These are phyloP conservation scores for Syritta pipiens DNA, from an alignment of 2,888 invertebrate genomes.

Conservation along the genomic window DNA sequence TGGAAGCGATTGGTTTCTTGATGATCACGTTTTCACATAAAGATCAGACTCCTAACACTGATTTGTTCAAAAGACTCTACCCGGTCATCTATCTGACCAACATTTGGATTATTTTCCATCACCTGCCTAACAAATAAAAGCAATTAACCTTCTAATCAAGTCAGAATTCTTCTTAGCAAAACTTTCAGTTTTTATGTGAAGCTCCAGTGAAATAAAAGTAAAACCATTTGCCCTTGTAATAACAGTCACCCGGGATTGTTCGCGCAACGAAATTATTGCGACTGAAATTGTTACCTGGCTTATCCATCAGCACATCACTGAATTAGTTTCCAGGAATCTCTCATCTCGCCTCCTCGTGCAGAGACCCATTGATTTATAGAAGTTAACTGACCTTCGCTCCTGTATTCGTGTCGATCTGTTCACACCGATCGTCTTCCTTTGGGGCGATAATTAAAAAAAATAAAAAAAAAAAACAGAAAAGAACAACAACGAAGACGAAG, in stretches of 20 bases:
- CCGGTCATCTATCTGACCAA: too few relatives aligned
- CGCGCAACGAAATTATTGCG: neutral
- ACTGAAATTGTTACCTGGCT: neutral
- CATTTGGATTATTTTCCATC: too few relatives aligned
- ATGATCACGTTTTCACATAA: too few relatives aligned
- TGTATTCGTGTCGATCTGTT: slow-evolving; percentile 17
- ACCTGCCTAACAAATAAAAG: too few relatives aligned
- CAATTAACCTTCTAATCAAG: too few relatives aligned
- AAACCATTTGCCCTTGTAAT: slow-evolving; percentile 8
- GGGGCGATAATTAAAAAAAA: slow-evolving; percentile 35
- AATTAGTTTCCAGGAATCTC: slow-evolving; percentile 18
- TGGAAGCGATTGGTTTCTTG: too few relatives aligned
- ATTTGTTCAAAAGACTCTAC: too few relatives aligned
- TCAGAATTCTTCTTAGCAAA: neutral
- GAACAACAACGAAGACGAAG: neutral
- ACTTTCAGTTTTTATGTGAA: slow-evolving; percentile 10
- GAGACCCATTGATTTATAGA: slow-evolving; percentile 41
- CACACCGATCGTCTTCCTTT: slow-evolving; percentile 35
- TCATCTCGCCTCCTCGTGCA: neutral
- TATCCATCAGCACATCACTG: neutral
- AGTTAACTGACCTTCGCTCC: slow-evolving; percentile 46
- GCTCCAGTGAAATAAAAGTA: slow-evolving; percentile 14
- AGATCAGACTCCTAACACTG: too few relatives aligned
- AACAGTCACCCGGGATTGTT: neutral
- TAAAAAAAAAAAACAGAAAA: slow-evolving; percentile 2